Conservation (phyloP, 2,888 invertebrate genomes). For the Noctua fimbriata region DNA sequence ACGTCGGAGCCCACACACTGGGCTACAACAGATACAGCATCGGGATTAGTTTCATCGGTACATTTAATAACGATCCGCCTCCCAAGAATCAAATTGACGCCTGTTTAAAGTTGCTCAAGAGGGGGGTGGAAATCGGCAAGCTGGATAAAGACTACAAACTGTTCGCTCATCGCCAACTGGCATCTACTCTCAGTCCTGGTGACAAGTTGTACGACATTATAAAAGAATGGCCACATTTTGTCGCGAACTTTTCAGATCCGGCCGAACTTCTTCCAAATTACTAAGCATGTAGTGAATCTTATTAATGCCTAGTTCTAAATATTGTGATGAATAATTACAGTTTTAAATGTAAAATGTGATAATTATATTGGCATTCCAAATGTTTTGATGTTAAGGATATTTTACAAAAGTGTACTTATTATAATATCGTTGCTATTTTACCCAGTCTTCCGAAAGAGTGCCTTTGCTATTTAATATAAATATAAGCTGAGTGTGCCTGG, state of each 20-base stretch:
- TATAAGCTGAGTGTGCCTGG: constrained; percentile 4
- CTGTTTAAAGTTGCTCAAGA: constrained; percentile 90
- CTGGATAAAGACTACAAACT: constrained; percentile 92
- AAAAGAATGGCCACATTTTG: constrained; percentile 93
- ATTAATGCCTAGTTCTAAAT: constrained; percentile 7
- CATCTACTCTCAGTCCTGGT: constrained; percentile 93
- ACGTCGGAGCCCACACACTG: constrained; percentile 93
- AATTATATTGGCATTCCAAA: constrained; percentile 12
- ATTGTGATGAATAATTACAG: constrained; percentile 14
- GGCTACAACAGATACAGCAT: constrained; percentile 92
- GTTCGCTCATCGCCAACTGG: constrained; percentile 92
- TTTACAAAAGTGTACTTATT: constrained; percentile 21
- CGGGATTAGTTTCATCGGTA: constrained; percentile 93
- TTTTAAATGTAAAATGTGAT: constrained; percentile 10
- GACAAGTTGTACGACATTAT: constrained; percentile 91
- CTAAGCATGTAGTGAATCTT: constrained; percentile 52
- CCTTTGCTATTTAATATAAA: constrained; percentile 14
- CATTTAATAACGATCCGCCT: constrained; percentile 90
- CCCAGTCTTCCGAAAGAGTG: constrained; percentile 14
- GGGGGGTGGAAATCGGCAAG: constrained; percentile 91
- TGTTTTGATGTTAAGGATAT: not conserved
- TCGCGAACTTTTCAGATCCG: constrained; percentile 76
- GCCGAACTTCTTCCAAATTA: constrained; percentile 75
- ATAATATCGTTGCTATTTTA: constrained; percentile 8
- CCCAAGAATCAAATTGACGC: constrained; percentile 90